Evolutionary conservation across 2,113 vertebrate genomes (phyloP).

Genomic region (Cygnus buccinator): DNA sequence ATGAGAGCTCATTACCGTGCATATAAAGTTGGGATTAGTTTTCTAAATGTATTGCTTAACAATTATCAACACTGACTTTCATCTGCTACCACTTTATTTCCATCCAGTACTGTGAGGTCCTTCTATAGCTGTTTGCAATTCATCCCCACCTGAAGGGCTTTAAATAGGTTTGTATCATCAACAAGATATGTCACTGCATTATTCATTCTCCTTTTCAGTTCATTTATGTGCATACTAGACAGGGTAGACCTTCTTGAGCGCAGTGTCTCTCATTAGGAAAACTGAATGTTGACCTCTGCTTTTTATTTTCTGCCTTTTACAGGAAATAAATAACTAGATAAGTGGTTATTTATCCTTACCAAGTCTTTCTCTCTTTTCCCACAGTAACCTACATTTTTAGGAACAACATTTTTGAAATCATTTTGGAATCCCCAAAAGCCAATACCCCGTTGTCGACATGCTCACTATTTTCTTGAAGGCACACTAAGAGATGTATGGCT

Average conservation of each 20-base stretch:
- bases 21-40: neutral
- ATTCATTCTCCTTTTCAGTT: neutral
- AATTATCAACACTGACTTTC: neutral
- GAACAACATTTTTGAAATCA: neutral
- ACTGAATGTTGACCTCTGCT: neutral
- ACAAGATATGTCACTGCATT: neutral
- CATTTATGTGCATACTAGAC: neutral
- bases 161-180: neutral
- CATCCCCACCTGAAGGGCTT: neutral
- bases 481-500: neutral
- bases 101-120: neutral
- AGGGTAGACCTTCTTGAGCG: neutral
- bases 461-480: neutral
- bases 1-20: neutral
- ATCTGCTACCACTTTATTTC: neutral
- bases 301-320: neutral
- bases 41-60: neutral
- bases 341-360: neutral
- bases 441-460: accelerated
- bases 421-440: neutral
- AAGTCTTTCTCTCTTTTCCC: neutral
- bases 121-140: neutral
- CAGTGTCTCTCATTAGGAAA: neutral
- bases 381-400: neutral
- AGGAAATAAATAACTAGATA: neutral